phyloP scores from a whole-genome alignment of 64 coral and sea anemone species.

The Actinia tenebrosa region DNA sequence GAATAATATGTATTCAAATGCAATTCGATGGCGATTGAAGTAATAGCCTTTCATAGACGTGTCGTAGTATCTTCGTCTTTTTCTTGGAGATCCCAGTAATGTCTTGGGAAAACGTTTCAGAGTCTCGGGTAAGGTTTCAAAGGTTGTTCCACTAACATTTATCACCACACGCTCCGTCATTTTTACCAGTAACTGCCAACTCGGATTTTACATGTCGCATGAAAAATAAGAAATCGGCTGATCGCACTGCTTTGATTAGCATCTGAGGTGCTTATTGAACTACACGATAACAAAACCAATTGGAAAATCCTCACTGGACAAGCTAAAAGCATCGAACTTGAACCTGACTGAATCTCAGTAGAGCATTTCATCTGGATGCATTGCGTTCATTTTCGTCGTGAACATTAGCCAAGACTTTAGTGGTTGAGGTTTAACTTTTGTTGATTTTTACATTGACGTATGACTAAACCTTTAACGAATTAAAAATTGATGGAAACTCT shows the following conservation, averaged over 20 bases:
- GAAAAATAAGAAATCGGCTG: not conserved
- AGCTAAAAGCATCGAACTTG: no score
- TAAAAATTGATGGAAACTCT: conserved; percentile 14
- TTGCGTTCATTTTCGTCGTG: not conserved
- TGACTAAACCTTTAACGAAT: not conserved
- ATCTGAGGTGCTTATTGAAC: not conserved
- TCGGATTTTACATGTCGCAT: not conserved
- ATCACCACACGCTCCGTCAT: conserved; percentile 84
- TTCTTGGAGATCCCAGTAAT: conserved; percentile 70
- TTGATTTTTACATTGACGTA: not conserved
- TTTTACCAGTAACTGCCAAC: not conserved
- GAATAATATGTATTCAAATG: conserved; percentile 92
- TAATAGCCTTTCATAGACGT: conserved; percentile 65
- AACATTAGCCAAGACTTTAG: not conserved
- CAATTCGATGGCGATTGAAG: conserved; percentile 85
- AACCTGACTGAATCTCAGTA: no score
- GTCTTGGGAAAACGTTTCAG: conserved; percentile 81
- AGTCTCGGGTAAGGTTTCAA: conserved; percentile 71
- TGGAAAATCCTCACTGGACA: not conserved
- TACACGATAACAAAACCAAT: not conserved
- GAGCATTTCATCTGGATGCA: not conserved
- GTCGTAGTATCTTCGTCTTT: conserved; percentile 71
- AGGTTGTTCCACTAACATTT: conserved; percentile 93
- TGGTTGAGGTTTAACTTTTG: conserved; percentile 9
- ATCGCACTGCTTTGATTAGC: not conserved